Percentiles rank a stretch among this genome's conserved stretches.
phyloP scores from a whole-genome alignment of 2,113 vertebrate species.

The Archocentrus centrarchus region DNA sequence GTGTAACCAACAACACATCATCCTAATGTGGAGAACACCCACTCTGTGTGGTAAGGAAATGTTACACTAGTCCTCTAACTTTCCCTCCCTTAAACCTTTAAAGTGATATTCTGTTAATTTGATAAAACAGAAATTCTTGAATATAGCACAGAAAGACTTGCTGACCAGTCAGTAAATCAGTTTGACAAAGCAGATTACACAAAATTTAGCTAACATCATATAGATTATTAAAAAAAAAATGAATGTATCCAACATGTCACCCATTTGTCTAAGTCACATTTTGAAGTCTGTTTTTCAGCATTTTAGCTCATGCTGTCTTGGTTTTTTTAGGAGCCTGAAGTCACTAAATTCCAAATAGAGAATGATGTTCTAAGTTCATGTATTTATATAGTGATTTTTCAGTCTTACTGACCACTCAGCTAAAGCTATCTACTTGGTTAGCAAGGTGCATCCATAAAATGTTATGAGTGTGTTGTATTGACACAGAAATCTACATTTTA shows the following conservation, averaged over 20 bases:
- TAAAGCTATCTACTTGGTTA: neutral
- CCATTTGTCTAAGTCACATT: neutral
- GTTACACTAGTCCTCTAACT: neutral
- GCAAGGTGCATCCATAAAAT: neutral
- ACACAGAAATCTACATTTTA: neutral
- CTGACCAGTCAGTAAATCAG: neutral
- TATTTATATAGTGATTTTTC: neutral
- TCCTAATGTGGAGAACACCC: slow-evolving; percentile 82
- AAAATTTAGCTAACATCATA: neutral
- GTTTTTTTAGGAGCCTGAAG: neutral
- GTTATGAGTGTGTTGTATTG: neutral
- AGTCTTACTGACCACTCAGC: neutral
- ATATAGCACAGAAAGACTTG: neutral
- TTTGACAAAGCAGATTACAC: neutral
- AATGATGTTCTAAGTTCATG: too few species aligned
- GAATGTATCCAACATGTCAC: neutral
- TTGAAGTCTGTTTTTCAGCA: neutral
- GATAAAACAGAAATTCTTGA: neutral
- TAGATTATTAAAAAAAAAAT: neutral
- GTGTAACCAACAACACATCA: slow-evolving; percentile 81
- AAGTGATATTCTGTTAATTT: accelerated
- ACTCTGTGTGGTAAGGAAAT: slow-evolving; percentile 84
- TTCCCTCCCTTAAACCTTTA: neutral
- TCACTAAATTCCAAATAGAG: neutral
- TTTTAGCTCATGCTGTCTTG: neutral